These are phyloP conservation scores for Drosophila colorata DNA, from an alignment of 2,888 invertebrate species.

Conservation along the genomic window DNA sequence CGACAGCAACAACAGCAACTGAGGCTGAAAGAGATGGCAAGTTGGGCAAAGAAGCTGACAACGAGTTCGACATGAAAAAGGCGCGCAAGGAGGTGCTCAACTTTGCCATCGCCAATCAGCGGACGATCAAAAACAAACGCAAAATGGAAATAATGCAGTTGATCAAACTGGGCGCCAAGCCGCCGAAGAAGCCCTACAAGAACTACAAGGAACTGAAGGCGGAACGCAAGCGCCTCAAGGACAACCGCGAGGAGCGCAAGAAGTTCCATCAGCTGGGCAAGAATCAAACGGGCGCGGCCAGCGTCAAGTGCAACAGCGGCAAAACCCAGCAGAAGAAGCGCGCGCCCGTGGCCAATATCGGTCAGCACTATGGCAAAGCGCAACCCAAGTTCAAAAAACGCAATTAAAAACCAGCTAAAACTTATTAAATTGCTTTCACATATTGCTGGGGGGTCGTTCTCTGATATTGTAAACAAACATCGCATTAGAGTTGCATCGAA, in stretches of 20 bases:
- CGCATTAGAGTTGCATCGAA: neutral
- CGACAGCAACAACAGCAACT: neutral
- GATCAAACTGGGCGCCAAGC: conserved; percentile 93
- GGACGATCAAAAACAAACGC: conserved; percentile 89
- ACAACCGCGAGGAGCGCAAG: conserved; percentile 85
- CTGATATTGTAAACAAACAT: conserved; percentile 33
- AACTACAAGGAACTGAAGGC: conserved; percentile 91
- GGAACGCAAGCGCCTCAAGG: conserved; percentile 87
- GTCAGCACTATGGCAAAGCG: conserved; percentile 83
- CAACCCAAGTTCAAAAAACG: conserved; percentile 79
- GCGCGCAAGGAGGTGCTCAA: conserved; percentile 93
- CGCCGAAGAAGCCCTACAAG: conserved; percentile 88
- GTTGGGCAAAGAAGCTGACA: neutral
- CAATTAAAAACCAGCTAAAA: conserved; percentile 47
- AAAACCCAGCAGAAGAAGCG: conserved; percentile 83
- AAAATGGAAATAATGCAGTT: conserved; percentile 91
- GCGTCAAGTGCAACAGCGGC: conserved; percentile 86
- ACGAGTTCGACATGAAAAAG: conserved; percentile 90
- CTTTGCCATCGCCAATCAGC: conserved; percentile 91
- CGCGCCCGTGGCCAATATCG: conserved; percentile 85
- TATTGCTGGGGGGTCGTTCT: too few species aligned
- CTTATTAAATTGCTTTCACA: neutral
- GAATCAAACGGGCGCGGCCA: conserved; percentile 87
- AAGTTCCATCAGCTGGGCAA: conserved; percentile 87
- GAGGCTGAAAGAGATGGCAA: neutral